phyloP scores from a whole-genome alignment of 1,140 invertebrate genomes.

The Pseudomyrmex concolor region DNA sequence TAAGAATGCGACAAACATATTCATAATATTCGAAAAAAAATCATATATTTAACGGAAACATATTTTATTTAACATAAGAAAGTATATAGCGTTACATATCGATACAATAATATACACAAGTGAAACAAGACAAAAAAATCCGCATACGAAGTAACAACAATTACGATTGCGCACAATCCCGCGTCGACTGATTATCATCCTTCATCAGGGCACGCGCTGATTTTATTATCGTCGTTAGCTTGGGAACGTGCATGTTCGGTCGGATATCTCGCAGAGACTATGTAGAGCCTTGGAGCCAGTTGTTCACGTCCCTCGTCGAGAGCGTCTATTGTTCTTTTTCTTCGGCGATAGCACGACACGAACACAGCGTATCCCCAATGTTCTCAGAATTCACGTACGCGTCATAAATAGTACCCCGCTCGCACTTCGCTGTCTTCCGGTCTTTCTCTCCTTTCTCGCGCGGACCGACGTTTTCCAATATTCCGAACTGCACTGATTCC shows the following conservation, averaged over 20 bases:
- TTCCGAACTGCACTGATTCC: constrained; percentile 84
- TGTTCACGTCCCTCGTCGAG: constrained; percentile 59
- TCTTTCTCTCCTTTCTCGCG: constrained; percentile 61
- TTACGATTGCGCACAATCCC: too few species aligned
- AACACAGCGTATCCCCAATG: constrained; percentile 72
- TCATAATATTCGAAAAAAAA: too few species aligned
- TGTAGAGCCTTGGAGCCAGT: constrained; percentile 27
- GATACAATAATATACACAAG: too few species aligned
- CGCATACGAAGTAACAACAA: too few species aligned
- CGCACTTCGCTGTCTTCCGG: constrained; percentile 59
- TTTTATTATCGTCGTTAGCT: constrained; percentile 53
- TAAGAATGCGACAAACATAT: too few species aligned
- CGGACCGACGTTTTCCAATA: constrained; percentile 82
- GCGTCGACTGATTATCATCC: constrained; percentile 34
- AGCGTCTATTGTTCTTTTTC: constrained; percentile 60
- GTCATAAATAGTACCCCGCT: constrained; percentile 83
- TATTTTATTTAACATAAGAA: too few species aligned
- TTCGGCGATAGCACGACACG: constrained; percentile 54
- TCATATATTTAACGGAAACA: too few species aligned
- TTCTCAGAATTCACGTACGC: constrained; percentile 83
- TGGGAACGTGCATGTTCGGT: background rate
- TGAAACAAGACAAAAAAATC: too few species aligned
- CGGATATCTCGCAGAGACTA: background rate
- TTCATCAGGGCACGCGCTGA: constrained; percentile 21
- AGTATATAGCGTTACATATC: too few species aligned